phyloP scores from a whole-genome alignment of 2,797 vertebrate genomes.

The Bucorvus abyssinicus region DNA sequence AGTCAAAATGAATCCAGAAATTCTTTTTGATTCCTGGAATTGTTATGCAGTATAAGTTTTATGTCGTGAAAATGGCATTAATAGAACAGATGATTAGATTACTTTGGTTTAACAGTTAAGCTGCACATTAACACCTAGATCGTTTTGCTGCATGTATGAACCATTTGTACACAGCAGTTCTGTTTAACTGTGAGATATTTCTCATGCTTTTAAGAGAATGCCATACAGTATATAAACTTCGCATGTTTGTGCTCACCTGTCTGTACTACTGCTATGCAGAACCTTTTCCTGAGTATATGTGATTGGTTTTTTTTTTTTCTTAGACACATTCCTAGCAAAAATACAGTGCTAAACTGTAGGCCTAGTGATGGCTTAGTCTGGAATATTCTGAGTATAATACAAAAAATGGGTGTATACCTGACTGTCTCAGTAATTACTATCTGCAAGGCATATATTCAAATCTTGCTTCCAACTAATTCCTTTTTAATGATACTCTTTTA shows the following conservation, averaged over 20 bases:
- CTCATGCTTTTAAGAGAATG: neutral
- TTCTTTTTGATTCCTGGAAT: neutral
- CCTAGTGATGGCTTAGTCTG: neutral
- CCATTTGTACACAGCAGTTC: neutral
- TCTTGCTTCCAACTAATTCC: neutral
- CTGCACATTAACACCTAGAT: neutral
- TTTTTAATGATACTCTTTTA: neutral
- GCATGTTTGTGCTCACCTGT: neutral
- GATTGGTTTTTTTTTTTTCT: neutral
- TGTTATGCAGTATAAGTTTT: neutral
- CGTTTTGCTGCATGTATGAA: neutral
- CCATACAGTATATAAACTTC: neutral
- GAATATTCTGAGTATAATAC: neutral
- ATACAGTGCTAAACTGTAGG: neutral
- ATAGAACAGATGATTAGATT: no score
- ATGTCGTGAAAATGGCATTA: neutral
- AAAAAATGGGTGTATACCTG: neutral
- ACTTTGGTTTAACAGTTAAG: neutral
- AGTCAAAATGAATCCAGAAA: neutral
- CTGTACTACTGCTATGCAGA: neutral
- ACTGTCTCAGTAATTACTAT: neutral
- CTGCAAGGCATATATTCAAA: neutral
- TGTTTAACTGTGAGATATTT: neutral
- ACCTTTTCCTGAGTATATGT: neutral
- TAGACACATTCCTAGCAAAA: neutral